phyloP scores from a whole-genome alignment of 2,113 vertebrate species.

The Aldabrachelys gigantea region DNA sequence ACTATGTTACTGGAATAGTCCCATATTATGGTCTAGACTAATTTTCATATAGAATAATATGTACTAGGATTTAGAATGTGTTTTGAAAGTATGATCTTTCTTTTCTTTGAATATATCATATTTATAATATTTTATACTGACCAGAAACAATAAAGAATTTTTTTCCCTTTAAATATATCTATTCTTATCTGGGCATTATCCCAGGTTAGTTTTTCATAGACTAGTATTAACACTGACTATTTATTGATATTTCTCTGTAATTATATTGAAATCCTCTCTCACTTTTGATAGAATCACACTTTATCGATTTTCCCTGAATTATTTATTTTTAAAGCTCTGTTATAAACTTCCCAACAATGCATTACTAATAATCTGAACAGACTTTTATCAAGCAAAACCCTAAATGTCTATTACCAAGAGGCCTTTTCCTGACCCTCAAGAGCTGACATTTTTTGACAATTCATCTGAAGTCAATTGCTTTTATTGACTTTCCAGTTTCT shows the following conservation, averaged over 20 bases:
- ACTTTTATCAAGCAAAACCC: constrained; percentile 44
- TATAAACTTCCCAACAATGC: constrained; percentile 58
- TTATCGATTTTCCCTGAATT: constrained; percentile 36
- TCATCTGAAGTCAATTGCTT: constrained; percentile 70
- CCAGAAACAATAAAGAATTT: background rate
- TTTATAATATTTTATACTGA: background rate
- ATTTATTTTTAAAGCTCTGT: constrained; percentile 63
- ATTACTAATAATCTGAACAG: constrained; percentile 56
- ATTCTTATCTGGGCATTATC: constrained; percentile 4
- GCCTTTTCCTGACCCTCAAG: constrained; percentile 35
- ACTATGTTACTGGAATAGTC: background rate
- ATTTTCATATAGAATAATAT: background rate
- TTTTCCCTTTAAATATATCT: background rate
- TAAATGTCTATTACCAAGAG: constrained; percentile 11
- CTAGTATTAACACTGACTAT: constrained; percentile 11
- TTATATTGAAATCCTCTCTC: background rate
- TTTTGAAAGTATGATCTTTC: background rate
- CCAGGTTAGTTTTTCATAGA: constrained; percentile 16
- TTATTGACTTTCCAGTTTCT: constrained; percentile 63
- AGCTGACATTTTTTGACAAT: constrained; percentile 55
- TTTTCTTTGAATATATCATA: background rate
- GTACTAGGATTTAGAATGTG: background rate
- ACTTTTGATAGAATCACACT: background rate
- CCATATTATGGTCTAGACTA: background rate
- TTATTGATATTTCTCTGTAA: background rate